These are phyloP conservation scores for Lutjanus argentimaculatus DNA, from an alignment of 2,797 vertebrate genomes.

Conservation along the genomic window DNA sequence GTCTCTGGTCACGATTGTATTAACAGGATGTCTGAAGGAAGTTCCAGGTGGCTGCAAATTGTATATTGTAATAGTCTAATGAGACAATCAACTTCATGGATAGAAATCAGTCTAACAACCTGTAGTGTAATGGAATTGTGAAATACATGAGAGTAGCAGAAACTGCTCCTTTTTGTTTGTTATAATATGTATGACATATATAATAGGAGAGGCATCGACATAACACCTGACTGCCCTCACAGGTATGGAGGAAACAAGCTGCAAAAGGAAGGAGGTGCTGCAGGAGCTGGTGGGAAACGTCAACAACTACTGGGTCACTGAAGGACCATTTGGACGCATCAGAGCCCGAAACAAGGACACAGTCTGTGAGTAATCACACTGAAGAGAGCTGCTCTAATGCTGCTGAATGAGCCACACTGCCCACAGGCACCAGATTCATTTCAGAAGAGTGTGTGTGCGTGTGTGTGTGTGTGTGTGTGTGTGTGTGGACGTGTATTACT, in stretches of 20 bases:
- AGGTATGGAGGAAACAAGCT: slow-evolving; percentile 87
- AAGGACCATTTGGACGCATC: slow-evolving; percentile 84
- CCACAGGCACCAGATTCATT: no score
- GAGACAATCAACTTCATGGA: no score
- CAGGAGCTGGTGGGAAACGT: slow-evolving; percentile 76
- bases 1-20: no score
- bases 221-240: not conserved
- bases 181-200: no score
- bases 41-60: not conserved
- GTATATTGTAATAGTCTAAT: no score
- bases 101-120: no score
- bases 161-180: no score
- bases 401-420: not conserved
- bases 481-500: no score
- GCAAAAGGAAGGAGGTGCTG: slow-evolving; percentile 81
- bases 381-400: not conserved
- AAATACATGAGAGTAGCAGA: no score
- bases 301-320: slow-evolving; percentile 55
- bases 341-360: slow-evolving; percentile 59
- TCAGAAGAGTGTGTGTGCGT: no score
- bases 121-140: no score
- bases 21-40: not conserved
- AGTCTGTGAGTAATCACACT: slow-evolving; percentile 68
- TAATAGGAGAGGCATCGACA: not conserved
- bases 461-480: no score